phyloP scores from a whole-genome alignment of 2,888 invertebrate species.

The Eutolmus rufibarbis region DNA sequence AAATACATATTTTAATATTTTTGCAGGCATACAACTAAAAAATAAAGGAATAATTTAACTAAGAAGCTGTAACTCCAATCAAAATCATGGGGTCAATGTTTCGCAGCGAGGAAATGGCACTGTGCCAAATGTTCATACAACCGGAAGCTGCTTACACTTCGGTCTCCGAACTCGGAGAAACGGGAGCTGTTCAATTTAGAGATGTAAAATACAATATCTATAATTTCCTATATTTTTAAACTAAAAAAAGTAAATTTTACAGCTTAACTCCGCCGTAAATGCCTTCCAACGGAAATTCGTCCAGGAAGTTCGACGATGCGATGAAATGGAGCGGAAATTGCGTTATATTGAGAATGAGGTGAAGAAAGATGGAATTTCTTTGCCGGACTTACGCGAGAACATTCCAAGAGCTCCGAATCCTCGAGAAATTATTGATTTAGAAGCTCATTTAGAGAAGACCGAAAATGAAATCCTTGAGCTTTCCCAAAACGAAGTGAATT shows the following conservation, averaged over 20 bases:
- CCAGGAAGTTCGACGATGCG: slow-evolving; percentile 81
- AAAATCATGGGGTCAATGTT: slow-evolving; percentile 78
- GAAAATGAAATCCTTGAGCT: slow-evolving; percentile 94
- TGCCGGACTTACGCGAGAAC: slow-evolving; percentile 70
- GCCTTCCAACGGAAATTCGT: slow-evolving; percentile 86
- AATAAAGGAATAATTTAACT: not conserved
- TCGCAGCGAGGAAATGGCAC: slow-evolving; percentile 88
- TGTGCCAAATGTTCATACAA: slow-evolving; percentile 94
- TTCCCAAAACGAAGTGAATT: slow-evolving; percentile 88
- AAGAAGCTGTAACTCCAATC: not conserved
- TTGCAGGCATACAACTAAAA: not conserved
- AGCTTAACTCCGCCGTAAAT: slow-evolving; percentile 78
- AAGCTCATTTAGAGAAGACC: slow-evolving; percentile 93
- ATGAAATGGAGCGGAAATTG: slow-evolving; percentile 83
- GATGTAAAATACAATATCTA: slow-evolving; percentile 75
- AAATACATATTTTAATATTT: not conserved
- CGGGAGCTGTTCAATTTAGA: slow-evolving; percentile 92
- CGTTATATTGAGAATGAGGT: slow-evolving; percentile 82
- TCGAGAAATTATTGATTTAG: slow-evolving; percentile 76
- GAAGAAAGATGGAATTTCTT: slow-evolving; percentile 74
- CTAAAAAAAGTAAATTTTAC: not conserved
- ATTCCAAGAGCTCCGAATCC: slow-evolving; percentile 76
- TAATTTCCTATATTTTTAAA: not conserved
- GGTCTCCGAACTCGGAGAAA: slow-evolving; percentile 92
- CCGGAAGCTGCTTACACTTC: slow-evolving; percentile 94